Evolutionary conservation across 37 sponge, comb jelly and placozoan species (phyloP).

Genomic region (Cliona cf. orientalis): DNA sequence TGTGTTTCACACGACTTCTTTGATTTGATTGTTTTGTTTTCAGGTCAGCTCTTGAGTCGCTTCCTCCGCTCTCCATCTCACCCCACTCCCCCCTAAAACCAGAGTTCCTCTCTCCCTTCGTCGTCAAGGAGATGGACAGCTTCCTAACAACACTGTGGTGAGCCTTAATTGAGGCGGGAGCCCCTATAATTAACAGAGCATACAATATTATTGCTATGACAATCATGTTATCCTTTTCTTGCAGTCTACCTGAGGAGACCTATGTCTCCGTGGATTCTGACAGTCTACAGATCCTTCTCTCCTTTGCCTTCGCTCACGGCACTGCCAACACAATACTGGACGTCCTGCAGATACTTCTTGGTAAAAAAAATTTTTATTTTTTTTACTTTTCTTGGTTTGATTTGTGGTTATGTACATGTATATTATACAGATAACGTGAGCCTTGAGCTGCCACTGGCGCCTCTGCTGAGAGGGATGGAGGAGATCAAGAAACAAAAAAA

Average conservation of each 20-base stretch:
- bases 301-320: conserved; percentile 72
- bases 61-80: conserved; percentile 80
- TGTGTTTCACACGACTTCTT: neutral
- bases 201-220: neutral
- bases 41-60: conserved; percentile 45
- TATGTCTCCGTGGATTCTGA: conserved; percentile 36
- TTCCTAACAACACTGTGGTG: conserved; percentile 70
- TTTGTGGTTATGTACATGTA: neutral
- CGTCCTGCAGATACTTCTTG: conserved; percentile 46
- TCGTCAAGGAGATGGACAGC: conserved; percentile 64
- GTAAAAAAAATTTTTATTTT: too few species aligned
- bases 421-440: conserved; percentile 38
- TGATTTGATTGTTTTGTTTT: neutral
- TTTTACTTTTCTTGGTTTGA: neutral
- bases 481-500: conserved; percentile 29
- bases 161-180: neutral
- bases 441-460: conserved; percentile 19
- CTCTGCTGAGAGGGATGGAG: conserved; percentile 51
- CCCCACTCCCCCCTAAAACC: conserved; percentile 60
- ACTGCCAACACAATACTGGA: conserved; percentile 71
- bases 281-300: conserved; percentile 40
- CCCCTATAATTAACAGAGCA: neutral
- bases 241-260: conserved; percentile 39
- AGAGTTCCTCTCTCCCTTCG: conserved; percentile 66
- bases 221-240: neutral